A percentile compares a stretch with the other conserved stretches of the same genome.
Evolutionary conservation across 2,113 vertebrate species (phyloP).

Genomic region (Petromus typicus): DNA sequence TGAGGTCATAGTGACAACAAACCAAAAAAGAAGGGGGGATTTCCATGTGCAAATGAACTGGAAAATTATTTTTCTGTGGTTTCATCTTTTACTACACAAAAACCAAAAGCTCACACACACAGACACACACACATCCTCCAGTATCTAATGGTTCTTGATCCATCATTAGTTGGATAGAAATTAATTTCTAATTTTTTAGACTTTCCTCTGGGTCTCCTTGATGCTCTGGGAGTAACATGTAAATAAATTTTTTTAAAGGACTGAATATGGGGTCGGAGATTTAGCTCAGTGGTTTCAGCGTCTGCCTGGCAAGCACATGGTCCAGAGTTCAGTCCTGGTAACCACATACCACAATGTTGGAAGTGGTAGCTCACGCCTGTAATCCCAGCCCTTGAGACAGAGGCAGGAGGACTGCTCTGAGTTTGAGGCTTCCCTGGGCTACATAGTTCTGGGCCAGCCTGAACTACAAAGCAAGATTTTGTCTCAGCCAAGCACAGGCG

Average conservation of each 20-base stretch:
- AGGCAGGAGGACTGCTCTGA: neutral
- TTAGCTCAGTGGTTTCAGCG: too few relatives aligned
- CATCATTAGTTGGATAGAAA: neutral
- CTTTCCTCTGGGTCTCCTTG: neutral
- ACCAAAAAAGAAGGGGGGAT: neutral
- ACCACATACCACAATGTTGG: neutral
- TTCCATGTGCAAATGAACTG: slow-evolving; percentile 6
- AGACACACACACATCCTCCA: neutral
- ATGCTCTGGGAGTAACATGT: slow-evolving; percentile 21
- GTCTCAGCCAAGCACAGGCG: too few relatives aligned
- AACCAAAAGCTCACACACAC: neutral
- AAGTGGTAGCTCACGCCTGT: neutral
- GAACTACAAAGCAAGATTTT: neutral
- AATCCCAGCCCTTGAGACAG: neutral
- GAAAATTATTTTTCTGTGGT: slow-evolving; percentile 27
- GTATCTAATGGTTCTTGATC: neutral
- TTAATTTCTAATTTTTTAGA: slow-evolving; percentile 17
- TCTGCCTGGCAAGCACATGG: too few relatives aligned
- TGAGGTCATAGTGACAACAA: neutral
- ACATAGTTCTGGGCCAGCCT: neutral
- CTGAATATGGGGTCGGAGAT: too few relatives aligned
- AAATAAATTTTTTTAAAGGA: slow-evolving; percentile 35
- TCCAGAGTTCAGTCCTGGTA: too few relatives aligned
- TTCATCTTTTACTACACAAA: slow-evolving; percentile 6
- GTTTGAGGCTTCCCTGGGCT: neutral